Base-by-base conservation (phyloP, 2,888 invertebrate species). In the Nemurella pictetii region DNA sequence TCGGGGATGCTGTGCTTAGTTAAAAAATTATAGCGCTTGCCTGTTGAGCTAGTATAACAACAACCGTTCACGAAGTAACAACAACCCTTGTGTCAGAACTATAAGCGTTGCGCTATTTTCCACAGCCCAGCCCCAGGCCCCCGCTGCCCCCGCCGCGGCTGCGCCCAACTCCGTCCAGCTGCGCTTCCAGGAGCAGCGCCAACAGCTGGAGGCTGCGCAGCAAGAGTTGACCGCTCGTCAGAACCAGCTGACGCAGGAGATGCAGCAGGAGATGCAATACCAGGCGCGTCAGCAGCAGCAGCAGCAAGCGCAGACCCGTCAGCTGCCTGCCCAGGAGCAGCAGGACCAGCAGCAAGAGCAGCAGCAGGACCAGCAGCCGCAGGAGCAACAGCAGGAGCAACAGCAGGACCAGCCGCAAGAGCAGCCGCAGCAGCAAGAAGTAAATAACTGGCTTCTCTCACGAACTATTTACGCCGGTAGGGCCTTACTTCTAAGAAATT, bases 121-220 rank as follows among this genome's bases (percentile, higher is more conserved):
- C 20, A 1, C 75, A 27, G 27, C 75, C 75, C 27, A 75, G 15
- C 75, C 75, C 15, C 27, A 26, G 4, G 26, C 83, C 74, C 85
- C 86, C 30, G 80, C 87, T n/a, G 73, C 88, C 20, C 86, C 88
- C 84, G 81, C 81, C 85, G 86, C 84, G 75, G 83, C 82, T 73
- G 83, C 75, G 9, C 75, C 27, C 15, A 28, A 75, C 85, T 72
- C 84, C 80, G 80, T 32, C 83, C 84, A 83, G 75, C 85, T 83
- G 72, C 81, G 36, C 30, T 81, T 82, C 27, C 55, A 84, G 73
- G 84, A 85, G 73, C 83, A 80, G 30, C 55, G 84, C 73, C 80
- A 75, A 36, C 84, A 82, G 80, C 35, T 84, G 35, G n/a, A 83
- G 30, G 85, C 85, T 15, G 84, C 83, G 5, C 86, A 80, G 29